phyloP scores from a whole-genome alignment of 2,113 vertebrate genomes.

The Oreocharis arfaki region DNA sequence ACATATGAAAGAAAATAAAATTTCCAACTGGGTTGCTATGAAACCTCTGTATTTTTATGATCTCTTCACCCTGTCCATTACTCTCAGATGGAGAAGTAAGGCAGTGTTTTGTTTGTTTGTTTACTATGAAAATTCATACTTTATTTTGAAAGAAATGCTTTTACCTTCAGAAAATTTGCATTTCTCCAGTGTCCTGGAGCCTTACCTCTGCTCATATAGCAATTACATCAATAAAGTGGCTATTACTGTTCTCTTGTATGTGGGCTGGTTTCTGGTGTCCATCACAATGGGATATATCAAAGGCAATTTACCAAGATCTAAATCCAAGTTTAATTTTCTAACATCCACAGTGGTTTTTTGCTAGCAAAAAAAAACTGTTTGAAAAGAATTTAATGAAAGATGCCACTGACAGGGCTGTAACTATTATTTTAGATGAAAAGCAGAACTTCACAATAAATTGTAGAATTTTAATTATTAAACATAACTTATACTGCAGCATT shows the following conservation, averaged over 20 bases:
- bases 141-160: not conserved
- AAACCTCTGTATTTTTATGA: not conserved
- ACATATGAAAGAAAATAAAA: not conserved
- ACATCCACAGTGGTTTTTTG: not conserved
- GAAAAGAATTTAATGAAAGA: not conserved
- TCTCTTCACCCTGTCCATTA: not conserved
- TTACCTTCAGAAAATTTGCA: not conserved
- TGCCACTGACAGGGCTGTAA: not conserved
- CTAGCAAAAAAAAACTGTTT: not conserved
- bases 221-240: not conserved
- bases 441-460: not conserved
- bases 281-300: not conserved
- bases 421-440: constrained; percentile 8
- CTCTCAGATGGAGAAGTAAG: not conserved
- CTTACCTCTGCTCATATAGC: not conserved
- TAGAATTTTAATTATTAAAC: constrained; percentile 35
- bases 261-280: not conserved
- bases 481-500: not conserved
- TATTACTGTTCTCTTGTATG: not conserved
- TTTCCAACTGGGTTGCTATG: not conserved
- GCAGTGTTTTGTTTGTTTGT: not conserved
- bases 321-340: not conserved
- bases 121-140: not conserved
- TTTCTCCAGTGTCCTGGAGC: not conserved
- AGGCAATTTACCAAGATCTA: not conserved